Conservation (phyloP, 2,888 invertebrate species). For the Xestia xanthographa region DNA sequence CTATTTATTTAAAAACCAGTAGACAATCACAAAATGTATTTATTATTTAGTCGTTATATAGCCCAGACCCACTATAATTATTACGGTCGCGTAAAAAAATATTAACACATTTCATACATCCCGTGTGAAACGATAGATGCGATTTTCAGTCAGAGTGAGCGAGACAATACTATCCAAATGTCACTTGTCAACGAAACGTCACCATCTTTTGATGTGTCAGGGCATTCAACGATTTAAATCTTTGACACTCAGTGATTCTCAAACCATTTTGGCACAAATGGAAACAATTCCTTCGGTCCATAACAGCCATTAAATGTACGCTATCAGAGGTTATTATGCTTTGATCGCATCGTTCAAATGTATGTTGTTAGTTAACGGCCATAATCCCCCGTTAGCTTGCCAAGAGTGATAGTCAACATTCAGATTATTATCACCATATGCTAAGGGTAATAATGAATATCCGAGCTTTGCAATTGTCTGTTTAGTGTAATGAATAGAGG, state of each 20-base stretch:
- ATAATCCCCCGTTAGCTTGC: constrained; percentile 45
- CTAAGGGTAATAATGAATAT: constrained; percentile 36
- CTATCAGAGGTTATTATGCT: constrained; percentile 41
- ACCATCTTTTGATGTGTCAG: background rate
- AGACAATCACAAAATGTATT: no score
- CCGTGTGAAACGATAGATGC: no score
- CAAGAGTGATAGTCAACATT: constrained; percentile 49
- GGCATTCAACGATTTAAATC: background rate
- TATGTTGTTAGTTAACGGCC: constrained; percentile 35
- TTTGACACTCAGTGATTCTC: background rate
- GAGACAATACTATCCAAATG: background rate
- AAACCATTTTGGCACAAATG: constrained; percentile 29
- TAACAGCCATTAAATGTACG: constrained; percentile 18
- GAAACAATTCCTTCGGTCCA: constrained; percentile 1
- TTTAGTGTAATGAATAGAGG: constrained; percentile 17
- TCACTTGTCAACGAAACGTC: background rate
- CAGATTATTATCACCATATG: constrained; percentile 18
- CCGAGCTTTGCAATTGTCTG: constrained; percentile 5
- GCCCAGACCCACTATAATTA: no score
- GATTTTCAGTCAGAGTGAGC: background rate
- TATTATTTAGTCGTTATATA: background rate
- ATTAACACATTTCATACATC: no score
- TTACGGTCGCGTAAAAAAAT: no score
- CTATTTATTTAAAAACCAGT: no score
- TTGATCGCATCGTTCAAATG: constrained; percentile 50